phyloP scores from a whole-genome alignment of 2,888 invertebrate species.

The Portevinia maculata region DNA sequence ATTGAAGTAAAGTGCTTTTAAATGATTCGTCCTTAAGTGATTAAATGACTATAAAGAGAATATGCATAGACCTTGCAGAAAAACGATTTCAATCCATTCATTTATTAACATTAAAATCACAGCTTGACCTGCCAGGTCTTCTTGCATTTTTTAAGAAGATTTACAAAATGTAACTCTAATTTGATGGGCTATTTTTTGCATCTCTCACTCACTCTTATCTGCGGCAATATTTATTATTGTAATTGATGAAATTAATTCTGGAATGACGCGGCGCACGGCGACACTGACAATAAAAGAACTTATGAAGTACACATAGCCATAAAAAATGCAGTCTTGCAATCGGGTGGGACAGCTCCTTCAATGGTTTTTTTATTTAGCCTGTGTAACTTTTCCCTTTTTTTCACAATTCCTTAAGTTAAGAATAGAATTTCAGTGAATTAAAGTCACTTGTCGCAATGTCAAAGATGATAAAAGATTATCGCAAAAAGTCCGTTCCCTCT shows the following conservation, averaged over 20 bases:
- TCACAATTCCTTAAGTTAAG: slow-evolving; percentile 59
- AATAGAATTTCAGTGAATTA: slow-evolving; percentile 74
- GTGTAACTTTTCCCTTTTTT: slow-evolving; percentile 43
- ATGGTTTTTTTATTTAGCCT: slow-evolving; percentile 1
- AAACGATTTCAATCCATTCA: slow-evolving; percentile 52
- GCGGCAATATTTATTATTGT: background rate
- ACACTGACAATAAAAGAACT: slow-evolving; percentile 58
- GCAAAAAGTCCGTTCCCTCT: slow-evolving; percentile 71
- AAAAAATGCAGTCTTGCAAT: slow-evolving; percentile 29
- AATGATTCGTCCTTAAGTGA: background rate
- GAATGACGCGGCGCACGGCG: slow-evolving; percentile 24
- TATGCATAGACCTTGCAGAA: background rate
- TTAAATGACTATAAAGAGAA: background rate
- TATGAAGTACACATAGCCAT: slow-evolving; percentile 2
- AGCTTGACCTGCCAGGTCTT: slow-evolving; percentile 45
- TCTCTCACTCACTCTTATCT: background rate
- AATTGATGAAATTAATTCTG: slow-evolving; percentile 6
- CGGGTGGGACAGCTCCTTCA: slow-evolving; percentile 9
- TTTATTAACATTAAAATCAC: slow-evolving; percentile 59
- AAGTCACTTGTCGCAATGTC: slow-evolving; percentile 77
- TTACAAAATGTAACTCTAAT: slow-evolving; percentile 62
- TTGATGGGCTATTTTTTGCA: slow-evolving; percentile 11
- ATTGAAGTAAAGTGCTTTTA: background rate
- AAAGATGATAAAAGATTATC: slow-evolving; percentile 76
- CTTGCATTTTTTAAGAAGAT: slow-evolving; percentile 14